A percentile compares a stretch with the other conserved stretches of the same genome.
These are phyloP conservation scores for Apodemia mormo DNA, from an alignment of 2,888 invertebrate species.

Conservation along the genomic window DNA sequence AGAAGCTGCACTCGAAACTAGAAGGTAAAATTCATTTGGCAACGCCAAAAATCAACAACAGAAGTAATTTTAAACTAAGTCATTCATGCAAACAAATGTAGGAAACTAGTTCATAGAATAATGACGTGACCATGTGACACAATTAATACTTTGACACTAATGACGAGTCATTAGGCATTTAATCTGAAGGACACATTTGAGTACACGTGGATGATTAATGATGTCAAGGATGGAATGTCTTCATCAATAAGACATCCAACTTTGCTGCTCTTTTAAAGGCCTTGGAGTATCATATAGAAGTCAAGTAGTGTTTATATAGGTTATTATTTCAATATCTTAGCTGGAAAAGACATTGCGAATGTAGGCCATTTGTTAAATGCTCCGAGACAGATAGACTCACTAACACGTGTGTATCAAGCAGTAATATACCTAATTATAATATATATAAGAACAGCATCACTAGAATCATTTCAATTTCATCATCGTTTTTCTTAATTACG, in stretches of 20 bases:
- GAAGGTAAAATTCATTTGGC: conserved; percentile 7
- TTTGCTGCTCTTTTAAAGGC: background rate
- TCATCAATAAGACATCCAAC: background rate
- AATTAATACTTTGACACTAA: conserved; percentile 2
- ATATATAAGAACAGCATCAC: no score
- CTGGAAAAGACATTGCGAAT: background rate
- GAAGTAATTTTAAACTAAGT: background rate
- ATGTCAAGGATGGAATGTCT: conserved; percentile 3
- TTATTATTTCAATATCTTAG: background rate
- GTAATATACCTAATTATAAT: no score
- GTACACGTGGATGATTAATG: conserved; percentile 5
- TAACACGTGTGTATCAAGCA: no score
- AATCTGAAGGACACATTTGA: background rate
- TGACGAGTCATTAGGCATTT: background rate
- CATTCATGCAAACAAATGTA: background rate
- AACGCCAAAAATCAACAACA: background rate
- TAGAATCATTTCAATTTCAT: no score
- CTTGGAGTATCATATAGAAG: background rate
- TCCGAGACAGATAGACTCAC: background rate
- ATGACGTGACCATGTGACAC: background rate
- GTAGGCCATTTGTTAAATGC: background rate
- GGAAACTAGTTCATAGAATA: background rate
- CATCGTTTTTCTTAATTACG: no score
- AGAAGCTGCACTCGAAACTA: conserved; percentile 16
- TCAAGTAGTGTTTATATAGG: background rate